Percentiles rank a stretch among this genome's conserved stretches.
phyloP scores from a whole-genome alignment of 2,888 invertebrate species.

The Acrobasis suavella region DNA sequence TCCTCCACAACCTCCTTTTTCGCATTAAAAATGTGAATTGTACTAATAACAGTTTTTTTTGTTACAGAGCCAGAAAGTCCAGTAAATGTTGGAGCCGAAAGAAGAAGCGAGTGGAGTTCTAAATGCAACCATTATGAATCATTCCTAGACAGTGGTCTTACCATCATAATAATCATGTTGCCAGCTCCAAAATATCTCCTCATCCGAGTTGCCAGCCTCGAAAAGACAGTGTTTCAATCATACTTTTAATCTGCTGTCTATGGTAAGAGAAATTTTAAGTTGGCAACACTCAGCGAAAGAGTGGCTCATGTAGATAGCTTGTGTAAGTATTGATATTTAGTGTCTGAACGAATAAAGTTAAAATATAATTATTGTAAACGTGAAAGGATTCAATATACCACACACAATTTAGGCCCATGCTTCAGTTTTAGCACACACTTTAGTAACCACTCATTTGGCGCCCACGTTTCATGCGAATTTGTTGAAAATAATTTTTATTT shows the following conservation, averaged over 20 bases:
- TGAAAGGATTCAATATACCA: slow-evolving; percentile 53
- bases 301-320: slow-evolving; percentile 82
- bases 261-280: slow-evolving; percentile 32
- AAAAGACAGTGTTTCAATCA: slow-evolving; percentile 13
- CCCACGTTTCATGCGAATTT: slow-evolving; percentile 61
- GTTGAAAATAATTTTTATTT: slow-evolving; percentile 59
- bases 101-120: slow-evolving; percentile 59
- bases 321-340: slow-evolving; percentile 80
- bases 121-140: slow-evolving; percentile 73
- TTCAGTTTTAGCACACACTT: slow-evolving; percentile 55
- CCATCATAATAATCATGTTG: slow-evolving; percentile 55
- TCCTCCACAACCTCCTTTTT: no score
- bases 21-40: slow-evolving; percentile 86
- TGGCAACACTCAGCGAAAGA: slow-evolving; percentile 58
- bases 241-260: slow-evolving; percentile 25
- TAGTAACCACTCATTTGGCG: slow-evolving; percentile 52
- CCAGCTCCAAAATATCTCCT: slow-evolving; percentile 50
- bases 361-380: slow-evolving; percentile 51
- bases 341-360: slow-evolving; percentile 66
- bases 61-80: slow-evolving; percentile 58
- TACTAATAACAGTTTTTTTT: slow-evolving; percentile 27
- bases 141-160: slow-evolving; percentile 72
- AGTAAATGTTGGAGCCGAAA: slow-evolving; percentile 65
- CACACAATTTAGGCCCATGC: slow-evolving; percentile 53
- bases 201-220: slow-evolving; percentile 21